Evolutionary conservation across 2,888 invertebrate species (phyloP), one percentile per base, ranked within the genome.

Genomic region (Uloborus plumipes): DNA sequence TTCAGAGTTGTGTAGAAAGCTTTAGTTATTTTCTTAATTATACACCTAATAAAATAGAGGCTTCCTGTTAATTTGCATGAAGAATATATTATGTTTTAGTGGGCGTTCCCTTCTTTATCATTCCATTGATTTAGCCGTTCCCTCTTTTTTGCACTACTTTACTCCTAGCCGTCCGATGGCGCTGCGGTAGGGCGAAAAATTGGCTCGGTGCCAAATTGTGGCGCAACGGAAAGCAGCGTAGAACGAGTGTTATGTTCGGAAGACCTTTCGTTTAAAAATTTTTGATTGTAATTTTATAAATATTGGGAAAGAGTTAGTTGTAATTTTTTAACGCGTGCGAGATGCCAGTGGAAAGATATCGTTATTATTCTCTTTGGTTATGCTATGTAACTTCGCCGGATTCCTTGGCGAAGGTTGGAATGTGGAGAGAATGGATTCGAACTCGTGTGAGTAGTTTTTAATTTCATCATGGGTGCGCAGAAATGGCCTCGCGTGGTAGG

Each of bases 41-140:
- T 11, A 4, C 39, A 39, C 11, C 7, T 39, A 7, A 7, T 39
- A 39, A 39, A n/a, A 39, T 4, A 39, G 22, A 59, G 22, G 7
- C 22, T 20, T 59, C 14, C 59, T 22, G 26, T 64, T 64, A 16
- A 22, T 49, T 20, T 3, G 20, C 31, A 20, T 51, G 13, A 1
- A 51, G 72, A 66, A 66, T 74, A 59, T 50, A 74, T 77, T 69
- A 77, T 70, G 75, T 77, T 69, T 67, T 26, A 66, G 61, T 49
- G 39, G 79, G 79, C 79, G 79, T 64, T 39, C 59, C 69, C 62
- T 69, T 15, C 26, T 53, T 31, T 61, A 22, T 59, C 39, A 72
- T 51, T 61, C 61, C 79, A 79, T 79, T 79, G 79, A 79, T 79
- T 79, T 61, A 65, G 72, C 50, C 79, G 72, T 79, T 61, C 55